Base-by-base conservation (phyloP, 2,797 vertebrate species). In the Oreonectes daqikongensis region DNA sequence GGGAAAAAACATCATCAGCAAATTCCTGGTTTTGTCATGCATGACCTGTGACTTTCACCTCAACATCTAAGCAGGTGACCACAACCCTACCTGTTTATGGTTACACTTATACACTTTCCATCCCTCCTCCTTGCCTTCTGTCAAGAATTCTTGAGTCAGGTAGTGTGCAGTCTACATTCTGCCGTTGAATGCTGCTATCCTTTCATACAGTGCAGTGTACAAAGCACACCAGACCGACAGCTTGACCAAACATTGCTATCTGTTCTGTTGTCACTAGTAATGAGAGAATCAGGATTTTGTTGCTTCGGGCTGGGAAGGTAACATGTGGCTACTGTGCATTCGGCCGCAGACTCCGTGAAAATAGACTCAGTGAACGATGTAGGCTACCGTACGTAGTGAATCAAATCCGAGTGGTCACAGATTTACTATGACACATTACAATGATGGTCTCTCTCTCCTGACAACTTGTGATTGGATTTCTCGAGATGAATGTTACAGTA, bases 1-100 rank as follows among this genome's bases (percentile, higher is more conserved):
- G 38, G n/a, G 5, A 79, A 79, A 75, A 46, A 53, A 32, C 57
- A 30, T 15, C 30, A 32, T 61, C 30, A 63, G 72, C 71, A 75
- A 73, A 73, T 67, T 74, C 52, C 38, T 55, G 24, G 46, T 72
- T 65, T 75, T 74, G 26, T 61, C 64, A 22, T 5, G 60, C 18
- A 3, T 50, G 44, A 77, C 66, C 55, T 63, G 32, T 50, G 20
- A 55, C 42, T 59, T 77, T 32, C 38, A 50, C 48, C 53, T 69
- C 5, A 59, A 59, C 50, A 46, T 26, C 32, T 11, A 55, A 68
- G 22, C 28, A 63, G 14, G 42, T 61, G 48, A 48, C 48, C 28
- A 48, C 8, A 48, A 35, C 55, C 14, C 14, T 7, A n/a, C 30
- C 8, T 32, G n/a, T 35, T 48, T 48, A 40, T 40, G 38, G 38